phyloP scores from a whole-genome alignment of 1,140 invertebrate genomes.

The Drosophila sucinea region DNA sequence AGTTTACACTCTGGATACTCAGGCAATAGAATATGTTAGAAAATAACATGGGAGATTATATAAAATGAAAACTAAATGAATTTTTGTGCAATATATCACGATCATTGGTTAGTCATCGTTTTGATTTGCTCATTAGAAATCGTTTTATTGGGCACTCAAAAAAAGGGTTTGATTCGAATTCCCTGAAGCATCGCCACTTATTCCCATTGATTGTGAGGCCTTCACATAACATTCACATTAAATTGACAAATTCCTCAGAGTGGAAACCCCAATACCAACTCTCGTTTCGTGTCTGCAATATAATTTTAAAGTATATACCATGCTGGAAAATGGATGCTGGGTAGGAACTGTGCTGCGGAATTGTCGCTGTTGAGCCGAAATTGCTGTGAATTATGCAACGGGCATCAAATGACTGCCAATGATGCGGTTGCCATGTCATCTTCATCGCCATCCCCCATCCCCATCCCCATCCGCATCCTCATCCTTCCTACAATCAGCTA shows the following conservation, averaged over 20 bases:
- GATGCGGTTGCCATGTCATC: conserved; percentile 43
- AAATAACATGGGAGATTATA: too few relatives aligned
- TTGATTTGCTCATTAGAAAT: too few relatives aligned
- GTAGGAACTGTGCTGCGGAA: conserved; percentile 26
- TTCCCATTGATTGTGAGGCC: not conserved
- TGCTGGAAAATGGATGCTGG: conserved; percentile 16
- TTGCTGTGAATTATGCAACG: conserved; percentile 73
- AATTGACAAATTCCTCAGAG: conserved; percentile 37
- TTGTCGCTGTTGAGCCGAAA: conserved; percentile 42
- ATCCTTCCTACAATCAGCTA: conserved; percentile 9
- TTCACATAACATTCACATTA: conserved; percentile 49
- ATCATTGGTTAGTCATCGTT: too few relatives aligned
- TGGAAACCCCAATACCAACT: not conserved
- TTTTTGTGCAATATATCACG: too few relatives aligned
- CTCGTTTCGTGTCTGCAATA: conserved; percentile 1
- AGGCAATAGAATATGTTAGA: not conserved
- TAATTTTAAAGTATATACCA: conserved; percentile 31
- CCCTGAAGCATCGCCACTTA: not conserved
- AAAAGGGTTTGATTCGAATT: conserved; percentile 10
- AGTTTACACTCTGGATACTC: not conserved
- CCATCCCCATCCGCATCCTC: not conserved
- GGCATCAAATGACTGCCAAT: conserved; percentile 67
- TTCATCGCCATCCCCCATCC: not conserved
- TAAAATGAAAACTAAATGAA: too few relatives aligned
- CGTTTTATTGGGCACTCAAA: too few relatives aligned